Base-by-base conservation (phyloP, 2,113 vertebrate species). In the Daboia siamensis region DNA sequence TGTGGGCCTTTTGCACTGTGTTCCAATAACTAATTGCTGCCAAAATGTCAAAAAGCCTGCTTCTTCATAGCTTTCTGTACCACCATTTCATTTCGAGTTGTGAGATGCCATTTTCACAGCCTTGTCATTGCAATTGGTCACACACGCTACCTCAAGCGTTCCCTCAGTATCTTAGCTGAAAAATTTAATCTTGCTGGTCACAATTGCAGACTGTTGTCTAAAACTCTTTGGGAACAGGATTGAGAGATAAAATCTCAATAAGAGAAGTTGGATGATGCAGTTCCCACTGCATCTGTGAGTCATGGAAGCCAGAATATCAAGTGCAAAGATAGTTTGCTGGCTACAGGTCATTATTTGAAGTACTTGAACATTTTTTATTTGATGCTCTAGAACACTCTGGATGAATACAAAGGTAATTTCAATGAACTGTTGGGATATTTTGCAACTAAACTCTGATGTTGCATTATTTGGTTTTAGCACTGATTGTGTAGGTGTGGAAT, bases 71-170 rank as follows among this genome's bases (percentile, higher is more conserved):
- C 93, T 91, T 11, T 93, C 94, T 94, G 93, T 5, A 33, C 89
- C 93, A 93, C 95, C 93, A 95, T 95, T 96, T 96, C 94, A 94
- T 96, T 96, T 95, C 93, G 95, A 95, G 96, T 97, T 93, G 94
- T 95, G 92, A 96, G 92, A 94, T 94, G 90, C 94, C 96, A 96
- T 96, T 96, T 96, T 86, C 96, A 94, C 95, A 95, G 94, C 96
- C 96, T 88, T 96, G 96, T 95, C 96, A 96, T 95, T 87, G 95
- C 95, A 92, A 96, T 97, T 96, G 95, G 96, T 96, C 95, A 96
- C 95, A 95, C 94, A 55, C 1, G 93, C 87, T 51, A 94, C 93
- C 0, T 0, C 86, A 84, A 94, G 94, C 74, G 92, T 88, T 90
- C 93, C 91, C 91, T 92, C 94, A 91, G 91, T 95, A 93, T 95